These are phyloP conservation scores for Tetrao urogallus DNA, from an alignment of 2,113 vertebrate genomes.

Conservation along the genomic window DNA sequence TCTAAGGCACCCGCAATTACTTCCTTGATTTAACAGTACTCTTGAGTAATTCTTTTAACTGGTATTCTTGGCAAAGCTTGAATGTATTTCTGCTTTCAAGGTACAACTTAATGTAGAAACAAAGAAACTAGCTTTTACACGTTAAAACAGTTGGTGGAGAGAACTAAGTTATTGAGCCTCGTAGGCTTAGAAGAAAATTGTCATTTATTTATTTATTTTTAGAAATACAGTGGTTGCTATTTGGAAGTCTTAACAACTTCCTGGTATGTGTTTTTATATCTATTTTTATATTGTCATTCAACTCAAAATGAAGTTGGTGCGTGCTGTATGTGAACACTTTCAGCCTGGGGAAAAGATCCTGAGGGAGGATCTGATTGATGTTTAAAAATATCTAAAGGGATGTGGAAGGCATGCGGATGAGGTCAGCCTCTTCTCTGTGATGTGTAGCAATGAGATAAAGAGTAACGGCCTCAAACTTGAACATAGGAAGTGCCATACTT, in stretches of 20 bases:
- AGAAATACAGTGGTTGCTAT: neutral
- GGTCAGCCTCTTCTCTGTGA: too few relatives aligned
- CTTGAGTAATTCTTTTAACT: neutral
- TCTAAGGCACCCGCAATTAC: neutral
- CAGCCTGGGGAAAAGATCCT: neutral
- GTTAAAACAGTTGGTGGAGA: neutral
- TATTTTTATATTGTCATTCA: neutral
- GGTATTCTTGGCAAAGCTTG: neutral
- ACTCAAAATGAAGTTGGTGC: neutral
- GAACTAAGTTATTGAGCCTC: neutral
- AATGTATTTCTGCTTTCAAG: neutral
- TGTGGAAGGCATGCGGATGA: too few relatives aligned
- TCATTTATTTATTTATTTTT: too few relatives aligned
- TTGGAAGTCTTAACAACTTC: neutral
- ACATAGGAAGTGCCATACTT: too few relatives aligned
- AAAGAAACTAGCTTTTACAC: neutral
- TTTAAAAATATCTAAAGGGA: too few relatives aligned
- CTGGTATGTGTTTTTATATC: neutral
- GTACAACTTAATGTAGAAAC: neutral
- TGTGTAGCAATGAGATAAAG: too few relatives aligned
- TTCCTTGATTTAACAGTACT: neutral
- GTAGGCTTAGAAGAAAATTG: neutral
- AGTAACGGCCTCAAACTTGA: too few relatives aligned
- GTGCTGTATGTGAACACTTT: fast-evolving
- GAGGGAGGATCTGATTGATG: too few relatives aligned